Evolutionary conservation across 2,888 invertebrate genomes (phyloP), one percentile per base, ranked within the genome.

Genomic region (Tetranychus piercei): DNA sequence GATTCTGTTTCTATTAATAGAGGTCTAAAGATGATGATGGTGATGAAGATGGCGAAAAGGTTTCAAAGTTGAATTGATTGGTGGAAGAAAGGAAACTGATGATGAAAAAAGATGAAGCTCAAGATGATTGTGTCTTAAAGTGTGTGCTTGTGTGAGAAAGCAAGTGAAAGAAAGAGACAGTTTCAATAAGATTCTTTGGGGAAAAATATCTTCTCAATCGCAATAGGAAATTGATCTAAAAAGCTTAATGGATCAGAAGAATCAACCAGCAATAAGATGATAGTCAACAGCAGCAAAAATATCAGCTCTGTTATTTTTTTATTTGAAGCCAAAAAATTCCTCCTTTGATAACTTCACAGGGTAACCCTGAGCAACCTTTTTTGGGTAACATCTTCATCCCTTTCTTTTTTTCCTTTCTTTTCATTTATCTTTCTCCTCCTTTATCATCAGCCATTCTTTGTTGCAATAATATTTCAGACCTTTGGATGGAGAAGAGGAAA

Each of bases 121-220:
- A 67, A 67, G 67, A 69, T 23, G 69, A 69, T 22, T 5, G 20
- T 69, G 69, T 23, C 22, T 20, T 20, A 22, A 20, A 69, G 69
- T 20, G 69, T 20, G 69, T 20, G 22, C 18, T 18, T 20, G 22
- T 20, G 69, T 20, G 22, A 69, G 72, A 45, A 20, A 44, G 72
- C 22, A 43, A 72, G 72, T n/a, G 72, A 72, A 43, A 72, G 72
- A 69, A 22, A 69, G 67, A 67, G 67, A 69, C 5, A n/a, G 22
- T 11, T 23, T 11, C 20, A 69, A 69, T 69, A 22, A 20, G 20
- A 69, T 23, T 23, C 34, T 20, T 23, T 20, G 11, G 9, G 34
- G 20, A 20, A 20, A 69, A 22, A 23, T 23, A 69, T 69, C 69
- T 69, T 69, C 69, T 69, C 69, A 69, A 66, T 66, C 18, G 20